These are phyloP conservation scores for Stenodera caucasica DNA, from an alignment of 2,888 invertebrate species.

Conservation along the genomic window DNA sequence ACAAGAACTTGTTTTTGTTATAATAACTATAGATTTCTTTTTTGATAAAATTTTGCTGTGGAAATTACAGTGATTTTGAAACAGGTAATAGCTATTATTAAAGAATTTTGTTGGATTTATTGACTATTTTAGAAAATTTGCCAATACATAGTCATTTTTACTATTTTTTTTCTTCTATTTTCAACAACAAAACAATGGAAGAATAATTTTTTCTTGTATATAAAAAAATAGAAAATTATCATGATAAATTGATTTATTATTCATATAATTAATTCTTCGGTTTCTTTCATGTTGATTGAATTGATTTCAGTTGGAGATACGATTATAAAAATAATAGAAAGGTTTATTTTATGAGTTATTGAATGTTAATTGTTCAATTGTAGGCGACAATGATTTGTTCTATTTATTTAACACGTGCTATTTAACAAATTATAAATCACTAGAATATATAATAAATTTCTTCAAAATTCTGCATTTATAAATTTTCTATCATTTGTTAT, in stretches of 20 bases:
- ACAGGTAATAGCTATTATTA: slow-evolving; percentile 30
- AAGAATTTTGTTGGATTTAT: slow-evolving; percentile 23
- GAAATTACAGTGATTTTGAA: slow-evolving; percentile 33
- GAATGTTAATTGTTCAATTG: not conserved
- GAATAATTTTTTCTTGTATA: no score
- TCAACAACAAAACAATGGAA: not conserved
- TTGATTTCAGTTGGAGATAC: no score
- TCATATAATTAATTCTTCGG: not conserved
- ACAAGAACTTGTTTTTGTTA: slow-evolving; percentile 29
- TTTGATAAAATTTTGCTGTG: slow-evolving; percentile 33
- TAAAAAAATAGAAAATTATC: not conserved
- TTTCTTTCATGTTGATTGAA: not conserved
- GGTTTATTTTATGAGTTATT: not conserved
- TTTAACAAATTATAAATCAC: not conserved
- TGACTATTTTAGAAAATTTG: slow-evolving; percentile 14
- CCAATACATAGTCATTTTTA: no score
- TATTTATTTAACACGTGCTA: not conserved
- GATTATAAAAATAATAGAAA: no score
- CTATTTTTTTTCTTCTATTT: no score
- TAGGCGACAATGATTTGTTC: not conserved
- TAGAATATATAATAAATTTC: no score
- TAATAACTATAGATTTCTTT: slow-evolving; percentile 28
- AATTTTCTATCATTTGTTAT: no score
- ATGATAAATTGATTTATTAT: not conserved
- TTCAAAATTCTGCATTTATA: no score